Conservation (phyloP, 2,113 vertebrate species). For the Probosciger aterrimus region DNA sequence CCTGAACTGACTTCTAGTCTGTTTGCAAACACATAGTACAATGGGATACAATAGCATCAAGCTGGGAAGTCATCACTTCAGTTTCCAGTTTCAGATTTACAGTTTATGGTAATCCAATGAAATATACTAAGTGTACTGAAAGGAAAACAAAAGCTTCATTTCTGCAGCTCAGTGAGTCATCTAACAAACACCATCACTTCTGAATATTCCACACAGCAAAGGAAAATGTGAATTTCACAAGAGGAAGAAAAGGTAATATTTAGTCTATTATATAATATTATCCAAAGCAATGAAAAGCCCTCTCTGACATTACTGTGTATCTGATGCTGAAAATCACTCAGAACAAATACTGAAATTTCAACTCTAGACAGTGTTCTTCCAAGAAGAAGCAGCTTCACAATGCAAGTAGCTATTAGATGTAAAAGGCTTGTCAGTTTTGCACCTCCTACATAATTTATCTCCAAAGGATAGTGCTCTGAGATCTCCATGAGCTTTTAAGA, state of each 20-base stretch:
- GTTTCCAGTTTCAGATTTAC: not conserved
- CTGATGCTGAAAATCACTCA: conserved; percentile 8
- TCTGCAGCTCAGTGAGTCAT: not conserved
- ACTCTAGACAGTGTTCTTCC: not conserved
- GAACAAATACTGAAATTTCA: conserved; percentile 12
- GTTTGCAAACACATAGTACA: not conserved
- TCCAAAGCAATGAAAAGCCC: not conserved
- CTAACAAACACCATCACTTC: not conserved
- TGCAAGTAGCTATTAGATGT: not conserved
- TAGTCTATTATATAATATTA: not conserved
- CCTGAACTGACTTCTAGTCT: not conserved
- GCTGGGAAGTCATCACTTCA: not conserved
- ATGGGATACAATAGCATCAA: not conserved
- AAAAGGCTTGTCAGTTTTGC: conserved; percentile 1
- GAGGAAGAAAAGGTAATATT: not conserved
- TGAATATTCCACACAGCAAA: not conserved
- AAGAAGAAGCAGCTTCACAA: conserved; percentile 18
- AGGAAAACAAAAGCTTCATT: not conserved
- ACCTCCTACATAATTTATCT: conserved; percentile 34
- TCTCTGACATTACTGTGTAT: not conserved
- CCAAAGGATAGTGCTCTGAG: conserved; percentile 6
- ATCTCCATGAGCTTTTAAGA: conserved; percentile 48
- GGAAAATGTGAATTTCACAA: not conserved
- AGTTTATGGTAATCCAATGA: not conserved
- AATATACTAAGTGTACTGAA: not conserved